Conservation (phyloP, 2,113 vertebrate genomes). For the Gnathonemus echidnorhynchus region DNA sequence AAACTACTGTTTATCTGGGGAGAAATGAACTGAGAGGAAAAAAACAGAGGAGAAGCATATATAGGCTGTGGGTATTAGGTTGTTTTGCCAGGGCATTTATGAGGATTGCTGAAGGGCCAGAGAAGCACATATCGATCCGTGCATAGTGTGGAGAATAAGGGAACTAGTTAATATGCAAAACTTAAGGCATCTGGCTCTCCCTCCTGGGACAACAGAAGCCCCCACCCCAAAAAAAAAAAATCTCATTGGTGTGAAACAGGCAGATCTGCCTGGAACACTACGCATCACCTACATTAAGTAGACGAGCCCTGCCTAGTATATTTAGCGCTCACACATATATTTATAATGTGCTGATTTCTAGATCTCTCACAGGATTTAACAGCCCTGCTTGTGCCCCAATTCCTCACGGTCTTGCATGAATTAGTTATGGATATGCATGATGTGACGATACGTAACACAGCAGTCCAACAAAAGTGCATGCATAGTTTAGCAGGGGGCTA, state of each 20-base stretch:
- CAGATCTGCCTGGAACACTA: background rate
- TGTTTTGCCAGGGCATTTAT: background rate
- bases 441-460: background rate
- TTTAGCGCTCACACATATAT: background rate
- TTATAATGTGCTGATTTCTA: slow-evolving; percentile 2
- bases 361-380: background rate
- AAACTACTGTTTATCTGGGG: background rate
- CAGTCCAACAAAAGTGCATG: background rate
- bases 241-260: background rate
- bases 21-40: background rate
- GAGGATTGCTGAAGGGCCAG: background rate
- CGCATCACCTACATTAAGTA: background rate
- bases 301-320: background rate
- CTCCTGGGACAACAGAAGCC: background rate
- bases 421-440: background rate
- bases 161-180: background rate
- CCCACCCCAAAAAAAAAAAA: background rate
- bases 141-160: background rate
- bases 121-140: background rate
- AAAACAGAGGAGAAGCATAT: background rate
- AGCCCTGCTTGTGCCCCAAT: background rate
- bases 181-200: background rate
- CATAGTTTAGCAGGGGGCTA: background rate
- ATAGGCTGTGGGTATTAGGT: background rate
- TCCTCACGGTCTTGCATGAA: background rate